These are phyloP conservation scores for Steromphala cineraria DNA, from an alignment of 2,888 invertebrate genomes.

Conservation along the genomic window DNA sequence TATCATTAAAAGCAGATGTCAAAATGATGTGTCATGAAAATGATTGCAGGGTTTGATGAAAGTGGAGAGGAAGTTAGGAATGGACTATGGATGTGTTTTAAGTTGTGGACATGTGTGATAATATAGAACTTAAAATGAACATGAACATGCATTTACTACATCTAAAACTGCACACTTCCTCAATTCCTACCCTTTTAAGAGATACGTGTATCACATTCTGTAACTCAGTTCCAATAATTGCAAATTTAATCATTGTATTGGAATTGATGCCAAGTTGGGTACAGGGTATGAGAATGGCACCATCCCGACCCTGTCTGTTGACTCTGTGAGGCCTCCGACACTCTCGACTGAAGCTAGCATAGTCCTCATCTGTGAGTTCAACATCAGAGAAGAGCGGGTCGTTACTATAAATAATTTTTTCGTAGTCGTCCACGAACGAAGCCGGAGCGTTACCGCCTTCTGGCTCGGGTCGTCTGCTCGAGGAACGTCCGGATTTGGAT, in stretches of 20 bases:
- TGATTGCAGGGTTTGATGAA: no score
- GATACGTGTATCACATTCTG: conserved; percentile 98
- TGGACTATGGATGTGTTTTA: no score
- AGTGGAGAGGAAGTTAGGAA: no score
- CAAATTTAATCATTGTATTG: conserved; percentile 98
- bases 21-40: no score
- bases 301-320: conserved; percentile 27
- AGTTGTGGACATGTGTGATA: neutral
- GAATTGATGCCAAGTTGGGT: conserved; percentile 81
- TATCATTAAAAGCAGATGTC: no score
- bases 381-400: conserved; percentile 70
- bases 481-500: conserved; percentile 31
- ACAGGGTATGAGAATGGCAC: conserved; percentile 54
- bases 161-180: neutral
- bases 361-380: conserved; percentile 54
- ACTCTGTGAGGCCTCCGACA: conserved; percentile 25
- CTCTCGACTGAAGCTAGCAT: conserved; percentile 25
- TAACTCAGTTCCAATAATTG: conserved; percentile 95
- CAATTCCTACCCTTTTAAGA: conserved; percentile 88
- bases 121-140: neutral
- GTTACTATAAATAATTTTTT: conserved; percentile 65
- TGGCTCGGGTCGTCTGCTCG: conserved; percentile 66
- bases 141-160: neutral
- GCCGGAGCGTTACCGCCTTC: conserved; percentile 62
- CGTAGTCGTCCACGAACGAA: conserved; percentile 56